Conservation (phyloP, 2,888 invertebrate genomes). For the Ochropleura leucogaster region DNA sequence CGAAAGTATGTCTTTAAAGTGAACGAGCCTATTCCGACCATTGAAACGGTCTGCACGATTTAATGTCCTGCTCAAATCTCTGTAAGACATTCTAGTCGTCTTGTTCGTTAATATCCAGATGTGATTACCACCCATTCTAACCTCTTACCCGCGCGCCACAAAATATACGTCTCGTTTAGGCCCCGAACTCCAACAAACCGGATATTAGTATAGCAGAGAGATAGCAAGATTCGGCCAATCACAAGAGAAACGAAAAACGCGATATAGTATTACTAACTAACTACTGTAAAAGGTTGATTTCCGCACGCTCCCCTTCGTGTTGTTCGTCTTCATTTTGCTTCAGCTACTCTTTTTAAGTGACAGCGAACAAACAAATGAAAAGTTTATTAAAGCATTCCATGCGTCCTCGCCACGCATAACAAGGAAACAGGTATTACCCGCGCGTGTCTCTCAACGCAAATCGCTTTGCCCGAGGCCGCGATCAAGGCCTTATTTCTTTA, state of each 20-base stretch:
- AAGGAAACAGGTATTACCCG: neutral
- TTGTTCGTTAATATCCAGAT: conserved; percentile 53
- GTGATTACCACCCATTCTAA: conserved; percentile 48
- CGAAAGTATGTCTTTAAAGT: conserved; percentile 51
- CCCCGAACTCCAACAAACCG: neutral
- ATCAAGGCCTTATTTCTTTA: conserved; percentile 22
- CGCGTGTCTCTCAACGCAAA: neutral
- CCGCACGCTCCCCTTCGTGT: neutral
- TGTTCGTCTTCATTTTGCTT: neutral
- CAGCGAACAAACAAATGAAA: neutral
- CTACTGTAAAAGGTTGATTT: neutral
- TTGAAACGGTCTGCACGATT: conserved; percentile 40
- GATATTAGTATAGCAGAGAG: neutral
- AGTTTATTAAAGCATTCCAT: neutral
- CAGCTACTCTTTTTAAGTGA: neutral
- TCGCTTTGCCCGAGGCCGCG: neutral
- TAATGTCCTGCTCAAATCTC: conserved; percentile 47
- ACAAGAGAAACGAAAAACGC: neutral
- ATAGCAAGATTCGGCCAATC: neutral
- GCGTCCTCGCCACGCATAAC: neutral
- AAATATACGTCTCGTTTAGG: neutral
- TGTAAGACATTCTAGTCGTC: conserved; percentile 52
- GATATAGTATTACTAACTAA: neutral
- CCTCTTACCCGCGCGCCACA: neutral
- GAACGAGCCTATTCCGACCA: conserved; percentile 50